These are phyloP conservation scores for Tricholaema leucomelas DNA, from an alignment of 2,113 vertebrate species.

Conservation along the genomic window DNA sequence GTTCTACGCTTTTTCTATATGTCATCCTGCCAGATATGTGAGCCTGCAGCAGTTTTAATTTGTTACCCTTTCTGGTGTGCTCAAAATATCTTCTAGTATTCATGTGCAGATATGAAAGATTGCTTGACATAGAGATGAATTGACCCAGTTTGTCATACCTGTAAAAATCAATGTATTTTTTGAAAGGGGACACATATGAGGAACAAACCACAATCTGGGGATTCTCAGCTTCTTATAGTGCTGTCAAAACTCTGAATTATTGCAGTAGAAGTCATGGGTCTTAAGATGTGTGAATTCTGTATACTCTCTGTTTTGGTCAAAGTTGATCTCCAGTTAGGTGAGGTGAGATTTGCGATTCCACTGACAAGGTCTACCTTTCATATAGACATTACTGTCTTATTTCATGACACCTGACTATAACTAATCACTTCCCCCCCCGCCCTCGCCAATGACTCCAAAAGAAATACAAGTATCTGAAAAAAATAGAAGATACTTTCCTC, in stretches of 20 bases:
- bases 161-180: constrained; percentile 58
- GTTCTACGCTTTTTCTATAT: constrained; percentile 47
- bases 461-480: neutral
- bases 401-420: neutral
- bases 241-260: constrained; percentile 43
- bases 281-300: neutral
- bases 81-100: constrained; percentile 57
- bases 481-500: neutral
- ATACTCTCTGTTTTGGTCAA: neutral
- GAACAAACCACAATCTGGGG: constrained; percentile 37
- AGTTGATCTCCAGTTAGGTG: constrained; percentile 34
- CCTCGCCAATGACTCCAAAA: neutral
- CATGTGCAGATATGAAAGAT: constrained; percentile 41
- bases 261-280: neutral
- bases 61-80: constrained; percentile 60
- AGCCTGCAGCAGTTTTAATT: constrained; percentile 63
- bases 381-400: neutral
- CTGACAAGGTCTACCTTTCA: neutral
- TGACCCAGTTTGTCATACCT: constrained; percentile 48
- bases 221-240: constrained; percentile 2
- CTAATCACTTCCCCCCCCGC: neutral
- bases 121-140: constrained; percentile 45
- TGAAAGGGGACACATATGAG: constrained; percentile 1
- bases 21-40: constrained; percentile 39
- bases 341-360: constrained; percentile 18